These are phyloP conservation scores for Sarcophaga variegata DNA, from an alignment of 2,888 invertebrate species.

Conservation along the genomic window DNA sequence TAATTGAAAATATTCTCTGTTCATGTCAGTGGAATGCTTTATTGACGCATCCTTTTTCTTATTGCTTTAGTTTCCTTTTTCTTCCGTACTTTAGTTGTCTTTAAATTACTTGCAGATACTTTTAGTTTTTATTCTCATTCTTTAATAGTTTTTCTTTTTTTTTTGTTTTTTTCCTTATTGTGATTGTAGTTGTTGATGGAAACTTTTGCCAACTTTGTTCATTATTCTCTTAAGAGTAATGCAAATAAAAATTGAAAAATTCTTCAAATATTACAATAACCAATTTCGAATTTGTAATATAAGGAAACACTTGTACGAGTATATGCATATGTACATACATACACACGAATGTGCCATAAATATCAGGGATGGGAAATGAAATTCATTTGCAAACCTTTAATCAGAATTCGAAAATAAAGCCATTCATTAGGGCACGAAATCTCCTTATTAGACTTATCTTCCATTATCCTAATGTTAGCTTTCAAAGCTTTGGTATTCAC, in stretches of 20 bases:
- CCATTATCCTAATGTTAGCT: too few species aligned
- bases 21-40: slow-evolving; percentile 5
- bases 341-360: background rate
- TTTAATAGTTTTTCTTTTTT: slow-evolving; percentile 27
- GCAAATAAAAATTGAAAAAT: slow-evolving; percentile 62
- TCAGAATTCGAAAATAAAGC: too few species aligned
- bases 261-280: slow-evolving; percentile 57
- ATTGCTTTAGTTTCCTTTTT: too few species aligned
- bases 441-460: too few species aligned
- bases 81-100: slow-evolving; percentile 9
- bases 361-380: slow-evolving; percentile 17
- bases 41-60: slow-evolving; percentile 27
- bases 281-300: slow-evolving; percentile 63
- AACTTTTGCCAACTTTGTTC: slow-evolving; percentile 58
- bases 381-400: too few species aligned
- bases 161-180: background rate
- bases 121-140: slow-evolving; percentile 1
- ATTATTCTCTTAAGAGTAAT: slow-evolving; percentile 63
- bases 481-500: too few species aligned
- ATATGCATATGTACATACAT: background rate
- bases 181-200: slow-evolving; percentile 26
- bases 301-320: background rate
- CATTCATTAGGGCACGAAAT: too few species aligned
- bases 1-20: background rate
- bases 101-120: background rate